Base-by-base conservation (phyloP, 2,113 vertebrate genomes). In the Callipepla squamata region DNA sequence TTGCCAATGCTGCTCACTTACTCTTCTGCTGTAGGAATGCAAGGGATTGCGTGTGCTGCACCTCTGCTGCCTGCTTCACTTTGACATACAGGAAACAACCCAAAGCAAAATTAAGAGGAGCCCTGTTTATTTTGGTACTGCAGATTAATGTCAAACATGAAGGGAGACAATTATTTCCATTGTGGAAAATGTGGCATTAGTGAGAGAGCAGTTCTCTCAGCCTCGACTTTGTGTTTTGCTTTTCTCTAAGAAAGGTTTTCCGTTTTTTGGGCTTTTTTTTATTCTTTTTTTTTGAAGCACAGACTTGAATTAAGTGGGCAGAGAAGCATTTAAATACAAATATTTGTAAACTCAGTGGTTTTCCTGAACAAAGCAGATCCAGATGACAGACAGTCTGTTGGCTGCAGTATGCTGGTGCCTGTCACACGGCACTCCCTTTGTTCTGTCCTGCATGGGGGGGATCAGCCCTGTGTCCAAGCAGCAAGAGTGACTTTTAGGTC, bases 331-430 rank as follows among this genome's bases (percentile, higher is more conserved):
- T 47, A 73, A 73, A 92, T 85, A 92, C 85, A 97, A 94, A 89
- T 96, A 94, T 97, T 96, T 96, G 95, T 97, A 97, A 96, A 96
- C 48, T 51, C 93, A 97, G 93, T 90, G 94, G 84, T 96, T 96
- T 97, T 96, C 90, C 94, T 78, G 68, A 79, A 76, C 91, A 96
- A 97, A 98, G 84, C 79, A 86, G 90, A 97, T 96, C 91, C 96
- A 97, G 97, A 97, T 97, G 96, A 93, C 91, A 69, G 77, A 17
- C 74, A 61, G 48, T 72, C 80, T 75, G 58, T 44, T 0, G 3
- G 66, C 94, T 82, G 70, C 70, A 75, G 72, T 66, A 83, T 70
- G 90, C 51, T 8, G 3, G 88, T 92, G 73, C 86, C 47, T 74
- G 87, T 19, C 10, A 0, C 7, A 40, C 6, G 9, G 32, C 1